Evolutionary conservation across 2,797 vertebrate genomes (phyloP).

Genomic region (Heterohyrax brucei): DNA sequence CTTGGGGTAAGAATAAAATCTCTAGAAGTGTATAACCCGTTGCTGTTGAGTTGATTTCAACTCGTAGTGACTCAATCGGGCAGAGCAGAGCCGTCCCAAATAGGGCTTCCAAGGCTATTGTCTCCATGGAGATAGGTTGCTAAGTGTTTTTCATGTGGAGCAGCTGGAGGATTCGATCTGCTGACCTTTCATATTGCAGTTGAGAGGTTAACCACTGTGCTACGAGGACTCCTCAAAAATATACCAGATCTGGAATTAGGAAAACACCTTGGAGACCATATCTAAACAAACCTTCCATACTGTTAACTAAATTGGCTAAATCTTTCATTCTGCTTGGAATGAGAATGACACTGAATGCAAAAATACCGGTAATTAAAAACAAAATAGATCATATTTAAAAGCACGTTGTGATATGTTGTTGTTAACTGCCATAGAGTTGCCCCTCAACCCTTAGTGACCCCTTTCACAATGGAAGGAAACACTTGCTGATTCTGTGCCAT

Average conservation of each 20-base stretch:
- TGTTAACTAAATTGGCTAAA: neutral
- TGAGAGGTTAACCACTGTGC: neutral
- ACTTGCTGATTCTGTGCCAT: neutral
- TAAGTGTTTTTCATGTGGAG: neutral
- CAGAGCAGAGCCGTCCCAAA: neutral
- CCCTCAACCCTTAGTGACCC: neutral
- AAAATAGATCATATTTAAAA: neutral
- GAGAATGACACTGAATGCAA: neutral
- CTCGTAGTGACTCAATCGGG: neutral
- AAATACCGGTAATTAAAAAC: slow-evolving; percentile 1
- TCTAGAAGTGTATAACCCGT: neutral
- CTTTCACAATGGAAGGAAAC: neutral
- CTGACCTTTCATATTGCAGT: neutral
- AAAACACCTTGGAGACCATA: neutral
- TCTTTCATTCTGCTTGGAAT: slow-evolving; percentile 18
- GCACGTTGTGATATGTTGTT: neutral
- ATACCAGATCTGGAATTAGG: neutral
- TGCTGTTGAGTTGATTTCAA: neutral
- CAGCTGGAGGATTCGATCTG: neutral
- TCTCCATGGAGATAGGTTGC: neutral
- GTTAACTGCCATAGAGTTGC: neutral
- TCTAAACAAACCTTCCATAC: neutral
- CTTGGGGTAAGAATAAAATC: slow-evolving; percentile 7
- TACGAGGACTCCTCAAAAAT: neutral
- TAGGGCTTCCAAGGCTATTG: neutral